These are phyloP conservation scores for Peromyscus maniculatus DNA, from an alignment of 2,113 vertebrate genomes.

Conservation along the genomic window DNA sequence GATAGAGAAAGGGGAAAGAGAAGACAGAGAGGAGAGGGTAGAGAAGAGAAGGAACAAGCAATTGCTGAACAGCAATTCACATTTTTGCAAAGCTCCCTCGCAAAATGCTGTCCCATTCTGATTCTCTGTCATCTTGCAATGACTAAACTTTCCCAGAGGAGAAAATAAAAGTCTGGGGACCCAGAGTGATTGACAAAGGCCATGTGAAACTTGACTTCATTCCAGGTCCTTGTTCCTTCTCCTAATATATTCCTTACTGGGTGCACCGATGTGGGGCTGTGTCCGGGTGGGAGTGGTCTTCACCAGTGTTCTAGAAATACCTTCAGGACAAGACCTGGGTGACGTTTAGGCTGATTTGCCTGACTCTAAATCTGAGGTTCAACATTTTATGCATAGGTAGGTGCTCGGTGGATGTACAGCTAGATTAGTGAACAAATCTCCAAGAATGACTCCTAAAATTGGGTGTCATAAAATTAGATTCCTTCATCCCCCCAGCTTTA, in stretches of 20 bases:
- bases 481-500: neutral
- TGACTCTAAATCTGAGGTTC: neutral
- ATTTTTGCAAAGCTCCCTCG: neutral
- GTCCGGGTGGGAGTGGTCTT: neutral
- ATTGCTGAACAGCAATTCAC: neutral
- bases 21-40: neutral
- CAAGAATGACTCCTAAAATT: neutral
- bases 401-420: neutral
- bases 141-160: neutral
- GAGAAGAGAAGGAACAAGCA: neutral
- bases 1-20: no score
- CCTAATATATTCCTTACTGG: neutral
- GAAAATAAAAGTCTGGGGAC: slow-evolving; percentile 23
- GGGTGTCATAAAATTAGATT: neutral
- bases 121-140: neutral
- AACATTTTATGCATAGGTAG: neutral
- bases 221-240: neutral
- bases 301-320: neutral
- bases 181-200: neutral
- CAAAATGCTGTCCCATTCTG: neutral
- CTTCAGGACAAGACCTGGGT: neutral
- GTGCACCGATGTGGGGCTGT: neutral
- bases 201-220: neutral
- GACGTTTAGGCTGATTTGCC: neutral
- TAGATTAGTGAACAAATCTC: neutral